A percentile compares a stretch with the other conserved stretches of the same genome.
Conservation (phyloP, 2,797 vertebrate species). For the Furcifer pardalis region DNA sequence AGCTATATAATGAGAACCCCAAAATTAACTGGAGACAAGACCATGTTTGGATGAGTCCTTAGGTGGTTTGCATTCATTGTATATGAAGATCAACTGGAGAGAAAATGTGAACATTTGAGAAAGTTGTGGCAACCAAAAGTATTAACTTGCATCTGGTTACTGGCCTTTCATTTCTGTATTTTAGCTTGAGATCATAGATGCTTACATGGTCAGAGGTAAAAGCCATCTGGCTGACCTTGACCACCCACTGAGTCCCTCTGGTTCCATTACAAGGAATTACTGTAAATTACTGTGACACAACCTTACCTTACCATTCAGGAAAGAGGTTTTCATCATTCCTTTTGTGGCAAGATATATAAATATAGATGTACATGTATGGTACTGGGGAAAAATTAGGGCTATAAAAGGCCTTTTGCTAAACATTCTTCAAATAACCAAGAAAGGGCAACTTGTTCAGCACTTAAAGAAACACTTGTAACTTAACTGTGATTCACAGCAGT, state of each 20-base stretch:
- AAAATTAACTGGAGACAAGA: neutral
- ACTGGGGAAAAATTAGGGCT: neutral
- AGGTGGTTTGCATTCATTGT: neutral
- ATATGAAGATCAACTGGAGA: neutral
- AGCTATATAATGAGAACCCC: too few relatives aligned
- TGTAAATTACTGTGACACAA: neutral
- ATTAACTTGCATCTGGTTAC: conserved; percentile 37
- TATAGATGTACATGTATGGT: neutral
- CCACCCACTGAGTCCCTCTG: conserved; percentile 1
- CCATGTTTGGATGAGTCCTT: neutral
- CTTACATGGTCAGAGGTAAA: neutral
- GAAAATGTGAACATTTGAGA: conserved; percentile 17
- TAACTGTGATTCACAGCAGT: neutral
- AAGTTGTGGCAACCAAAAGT: neutral
- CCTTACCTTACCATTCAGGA: neutral
- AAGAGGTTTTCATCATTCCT: neutral
- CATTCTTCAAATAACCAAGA: neutral
- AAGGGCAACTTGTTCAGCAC: neutral
- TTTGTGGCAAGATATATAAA: neutral
- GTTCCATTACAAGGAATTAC: neutral
- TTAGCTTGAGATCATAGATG: neutral
- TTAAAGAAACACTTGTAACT: neutral
- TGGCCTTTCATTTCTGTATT: conserved; percentile 1
- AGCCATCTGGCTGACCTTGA: neutral
- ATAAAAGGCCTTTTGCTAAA: neutral